Conservation (phyloP, 2,888 invertebrate genomes). For the Hymenopus coronatus region DNA sequence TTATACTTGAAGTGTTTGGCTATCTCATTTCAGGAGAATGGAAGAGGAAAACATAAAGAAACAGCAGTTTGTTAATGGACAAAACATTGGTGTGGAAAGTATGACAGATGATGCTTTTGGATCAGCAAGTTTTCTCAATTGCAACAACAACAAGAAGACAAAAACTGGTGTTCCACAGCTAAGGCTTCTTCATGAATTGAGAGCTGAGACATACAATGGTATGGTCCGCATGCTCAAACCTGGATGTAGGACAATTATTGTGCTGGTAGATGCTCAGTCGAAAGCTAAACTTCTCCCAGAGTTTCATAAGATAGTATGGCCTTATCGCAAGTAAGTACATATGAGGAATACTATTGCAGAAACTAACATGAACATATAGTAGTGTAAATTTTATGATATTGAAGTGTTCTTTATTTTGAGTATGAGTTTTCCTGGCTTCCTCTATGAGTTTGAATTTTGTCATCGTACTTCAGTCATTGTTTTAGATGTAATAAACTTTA, state of each 20-base stretch:
- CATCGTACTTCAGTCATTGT: no score
- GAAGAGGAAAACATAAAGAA: constrained; percentile 54
- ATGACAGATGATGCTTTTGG: background rate
- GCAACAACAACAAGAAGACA: constrained; percentile 23
- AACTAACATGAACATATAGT: no score
- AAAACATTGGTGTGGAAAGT: constrained; percentile 3
- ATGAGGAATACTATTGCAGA: no score
- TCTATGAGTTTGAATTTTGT: no score
- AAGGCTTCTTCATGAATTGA: constrained; percentile 79
- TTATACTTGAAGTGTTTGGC: background rate
- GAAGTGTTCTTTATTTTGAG: background rate
- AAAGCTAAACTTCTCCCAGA: constrained; percentile 82
- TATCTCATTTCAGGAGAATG: constrained; percentile 48
- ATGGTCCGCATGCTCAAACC: constrained; percentile 89
- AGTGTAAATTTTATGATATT: background rate
- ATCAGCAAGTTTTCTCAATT: background rate
- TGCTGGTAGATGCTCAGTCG: constrained; percentile 86
- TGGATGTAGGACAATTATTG: constrained; percentile 88
- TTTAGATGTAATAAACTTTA: no score
- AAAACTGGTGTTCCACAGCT: constrained; percentile 25
- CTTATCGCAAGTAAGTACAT: constrained; percentile 80
- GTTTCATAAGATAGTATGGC: constrained; percentile 93
- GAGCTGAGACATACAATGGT: constrained; percentile 94
- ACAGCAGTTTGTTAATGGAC: constrained; percentile 19
- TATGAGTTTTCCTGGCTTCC: no score